Evolutionary conservation across 2,888 invertebrate species (phyloP), one percentile per base, ranked within the genome.

Genomic region (Zele albiditarsus): DNA sequence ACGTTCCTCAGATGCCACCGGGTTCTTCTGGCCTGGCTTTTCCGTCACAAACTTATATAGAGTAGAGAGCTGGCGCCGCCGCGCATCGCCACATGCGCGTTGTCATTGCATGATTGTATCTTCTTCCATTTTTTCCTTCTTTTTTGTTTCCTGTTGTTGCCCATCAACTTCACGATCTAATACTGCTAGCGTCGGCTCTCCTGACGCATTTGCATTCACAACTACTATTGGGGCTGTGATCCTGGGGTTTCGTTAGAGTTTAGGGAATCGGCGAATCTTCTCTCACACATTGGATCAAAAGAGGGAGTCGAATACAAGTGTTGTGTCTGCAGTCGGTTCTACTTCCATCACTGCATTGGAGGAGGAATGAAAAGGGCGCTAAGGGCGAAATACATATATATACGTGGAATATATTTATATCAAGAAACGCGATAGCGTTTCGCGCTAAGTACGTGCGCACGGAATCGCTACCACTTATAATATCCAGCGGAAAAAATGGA

Each of bases 1-100:
- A 85, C 88, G 88, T 89, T 88, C 88, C 86, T 83, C 84, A 86
- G 83, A 88, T 88, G 84, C 87, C 88, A 85, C 83, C 80, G 82
- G 79, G 81, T 81, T 82, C 82, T 12, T 42, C 84, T 83, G 79
- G 83, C 84, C 80, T 75, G 77, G 66, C 75, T 69, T 72, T 72
- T 70, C 74, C 77, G 71, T 73, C 78, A 80, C 82, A 80, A 80
- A 79, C 76, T 80, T n/a, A 74, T 74, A 69, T 72, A 69, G 77
- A 79, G 78, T 63, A 74, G 66, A 31, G 74, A 74, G 63, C 75
- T 76, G 65, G 73, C 73, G 65, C 71, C 75, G 76, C 77, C 66
- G 69, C 70, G 49, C 71, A 27, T 62, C 67, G 57, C 67, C 74
- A 60, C 66, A n/a, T n/a, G n/a, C n/a, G n/a, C n/a, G n/a, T n/a